Conservation (phyloP, 2,888 invertebrate genomes). For the Clistopyga incitator region DNA sequence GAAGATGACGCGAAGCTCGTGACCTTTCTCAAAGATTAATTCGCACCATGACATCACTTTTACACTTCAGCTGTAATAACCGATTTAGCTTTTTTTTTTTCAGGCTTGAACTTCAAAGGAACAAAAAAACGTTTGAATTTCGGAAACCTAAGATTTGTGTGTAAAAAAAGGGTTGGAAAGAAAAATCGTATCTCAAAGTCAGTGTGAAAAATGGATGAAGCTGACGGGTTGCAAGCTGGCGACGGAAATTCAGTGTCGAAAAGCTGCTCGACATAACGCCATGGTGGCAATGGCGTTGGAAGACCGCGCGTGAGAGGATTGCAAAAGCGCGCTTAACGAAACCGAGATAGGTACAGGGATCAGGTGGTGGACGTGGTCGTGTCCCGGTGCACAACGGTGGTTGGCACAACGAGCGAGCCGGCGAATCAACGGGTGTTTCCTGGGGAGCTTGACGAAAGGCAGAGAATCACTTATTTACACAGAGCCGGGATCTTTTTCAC, state of each 20-base stretch:
- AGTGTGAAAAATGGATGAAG: slow-evolving; percentile 10
- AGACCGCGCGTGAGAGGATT: slow-evolving; percentile 17
- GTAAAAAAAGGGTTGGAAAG: neutral
- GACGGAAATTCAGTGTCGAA: slow-evolving; percentile 19
- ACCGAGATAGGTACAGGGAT: neutral
- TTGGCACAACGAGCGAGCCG: neutral
- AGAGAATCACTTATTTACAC: slow-evolving; percentile 31
- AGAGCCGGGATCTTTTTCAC: slow-evolving; percentile 16
- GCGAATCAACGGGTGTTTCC: slow-evolving; percentile 17
- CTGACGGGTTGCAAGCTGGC: slow-evolving; percentile 4
- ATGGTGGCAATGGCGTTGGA: neutral
- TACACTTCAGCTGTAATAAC: no score
- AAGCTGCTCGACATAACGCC: slow-evolving; percentile 22
- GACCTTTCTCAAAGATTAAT: no score
- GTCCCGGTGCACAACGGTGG: neutral
- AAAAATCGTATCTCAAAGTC: neutral
- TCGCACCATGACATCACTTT: no score
- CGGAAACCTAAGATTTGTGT: neutral
- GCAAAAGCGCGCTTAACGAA: slow-evolving; percentile 8
- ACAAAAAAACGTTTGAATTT: neutral
- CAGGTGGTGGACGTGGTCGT: neutral
- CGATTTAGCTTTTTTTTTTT: no score
- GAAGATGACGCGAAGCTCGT: no score
- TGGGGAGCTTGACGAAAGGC: neutral
- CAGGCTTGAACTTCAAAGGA: neutral